Evolutionary conservation across 37 sponge, comb jelly and placozoan species (phyloP).

Genomic region (Aphrocallistes beatrix): DNA sequence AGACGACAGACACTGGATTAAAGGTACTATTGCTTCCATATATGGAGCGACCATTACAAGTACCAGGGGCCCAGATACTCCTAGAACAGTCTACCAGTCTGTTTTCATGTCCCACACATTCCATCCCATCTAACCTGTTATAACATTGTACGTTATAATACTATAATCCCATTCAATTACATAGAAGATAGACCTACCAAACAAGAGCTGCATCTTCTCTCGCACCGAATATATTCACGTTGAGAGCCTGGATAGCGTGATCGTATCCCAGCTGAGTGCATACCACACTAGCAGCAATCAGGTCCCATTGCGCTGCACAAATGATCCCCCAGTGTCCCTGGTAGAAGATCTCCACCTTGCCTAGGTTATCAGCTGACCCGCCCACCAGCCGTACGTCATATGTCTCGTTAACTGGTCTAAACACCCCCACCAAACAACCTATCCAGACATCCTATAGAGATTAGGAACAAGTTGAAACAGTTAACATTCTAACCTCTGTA

Average conservation of each 20-base stretch:
- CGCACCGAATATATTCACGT: background rate
- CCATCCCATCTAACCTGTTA: background rate
- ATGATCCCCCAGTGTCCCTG: slow-evolving; percentile 41
- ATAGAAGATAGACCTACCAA: background rate
- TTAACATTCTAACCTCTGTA: no score
- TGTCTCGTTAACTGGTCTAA: background rate
- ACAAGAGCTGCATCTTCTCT: background rate
- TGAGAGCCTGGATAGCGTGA: background rate
- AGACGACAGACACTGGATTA: background rate
- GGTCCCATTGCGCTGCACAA: slow-evolving; percentile 31
- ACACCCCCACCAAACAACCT: background rate
- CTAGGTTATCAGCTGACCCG: slow-evolving; percentile 21
- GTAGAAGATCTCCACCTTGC: slow-evolving; percentile 42
- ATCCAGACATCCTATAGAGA: background rate
- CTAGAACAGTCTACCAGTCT: background rate
- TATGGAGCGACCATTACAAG: background rate
- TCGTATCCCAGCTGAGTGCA: slow-evolving; percentile 49
- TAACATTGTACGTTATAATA: background rate
- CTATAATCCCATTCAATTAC: background rate
- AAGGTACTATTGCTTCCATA: background rate
- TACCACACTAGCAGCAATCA: slow-evolving; percentile 29
- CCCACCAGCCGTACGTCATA: slow-evolving; percentile 27
- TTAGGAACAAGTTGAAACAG: no score
- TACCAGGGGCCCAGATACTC: background rate
- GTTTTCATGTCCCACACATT: background rate